phyloP scores from a whole-genome alignment of 2,797 vertebrate species.

The Gallinago stenura region DNA sequence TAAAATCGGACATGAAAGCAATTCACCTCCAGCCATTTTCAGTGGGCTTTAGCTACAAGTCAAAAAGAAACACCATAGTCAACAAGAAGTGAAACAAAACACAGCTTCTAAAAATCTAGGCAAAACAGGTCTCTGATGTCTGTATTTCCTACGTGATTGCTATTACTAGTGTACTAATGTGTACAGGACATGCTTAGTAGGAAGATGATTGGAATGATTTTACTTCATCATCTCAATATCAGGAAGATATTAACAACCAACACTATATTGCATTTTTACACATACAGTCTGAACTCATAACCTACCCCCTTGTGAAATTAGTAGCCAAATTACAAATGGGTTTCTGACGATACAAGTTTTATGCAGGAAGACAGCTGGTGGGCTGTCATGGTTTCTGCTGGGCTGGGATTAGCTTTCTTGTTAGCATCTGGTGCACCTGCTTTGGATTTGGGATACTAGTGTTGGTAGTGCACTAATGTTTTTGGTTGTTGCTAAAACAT shows the following conservation, averaged over 20 bases:
- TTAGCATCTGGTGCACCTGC: neutral
- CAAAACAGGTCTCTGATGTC: neutral
- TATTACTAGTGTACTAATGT: neutral
- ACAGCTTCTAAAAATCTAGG: neutral
- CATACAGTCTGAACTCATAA: neutral
- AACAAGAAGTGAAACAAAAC: neutral
- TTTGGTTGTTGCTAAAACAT: neutral
- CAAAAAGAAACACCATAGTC: neutral
- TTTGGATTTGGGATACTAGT: neutral
- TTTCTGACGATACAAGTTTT: neutral
- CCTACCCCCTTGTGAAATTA: neutral
- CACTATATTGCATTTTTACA: neutral
- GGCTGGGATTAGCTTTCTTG: too few relatives aligned
- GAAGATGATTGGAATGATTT: neutral
- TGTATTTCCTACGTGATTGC: neutral
- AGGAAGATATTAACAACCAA: neutral
- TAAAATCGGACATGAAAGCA: neutral
- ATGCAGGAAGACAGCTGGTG: neutral
- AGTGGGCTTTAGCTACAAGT: neutral
- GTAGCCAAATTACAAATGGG: neutral
- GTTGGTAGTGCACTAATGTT: neutral
- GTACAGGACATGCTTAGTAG: neutral
- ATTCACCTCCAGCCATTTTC: neutral
- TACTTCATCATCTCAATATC: neutral
- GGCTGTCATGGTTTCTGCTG: neutral